Percentiles rank a stretch among this genome's conserved stretches.
Evolutionary conservation across 2,113 vertebrate species (phyloP).

Genomic region (Triplophysa rosa): DNA sequence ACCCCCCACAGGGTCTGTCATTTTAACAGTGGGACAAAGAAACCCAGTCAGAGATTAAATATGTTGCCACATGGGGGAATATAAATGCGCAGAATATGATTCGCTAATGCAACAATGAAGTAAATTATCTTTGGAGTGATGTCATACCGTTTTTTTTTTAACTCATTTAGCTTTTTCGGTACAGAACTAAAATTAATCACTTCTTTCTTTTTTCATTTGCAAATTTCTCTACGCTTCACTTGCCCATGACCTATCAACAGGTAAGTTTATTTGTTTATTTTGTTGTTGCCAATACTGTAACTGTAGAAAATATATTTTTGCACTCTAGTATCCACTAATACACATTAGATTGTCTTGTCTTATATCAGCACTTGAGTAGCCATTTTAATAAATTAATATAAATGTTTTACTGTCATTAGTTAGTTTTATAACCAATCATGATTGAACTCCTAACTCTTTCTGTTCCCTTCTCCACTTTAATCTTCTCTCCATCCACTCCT

Average conservation of each 20-base stretch:
- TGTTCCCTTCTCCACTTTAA: not conserved
- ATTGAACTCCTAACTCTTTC: slow-evolving; percentile 2
- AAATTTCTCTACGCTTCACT: not conserved
- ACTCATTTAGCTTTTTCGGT: no score
- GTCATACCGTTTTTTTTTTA: not conserved
- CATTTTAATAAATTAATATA: slow-evolving; percentile 2
- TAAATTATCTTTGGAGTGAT: slow-evolving; percentile 23
- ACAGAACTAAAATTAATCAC: not conserved
- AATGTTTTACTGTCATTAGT: slow-evolving; percentile 13
- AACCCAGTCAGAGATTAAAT: slow-evolving; percentile 30
- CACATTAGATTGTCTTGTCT: not conserved
- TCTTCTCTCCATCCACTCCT: slow-evolving; percentile 47
- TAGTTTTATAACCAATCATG: not conserved
- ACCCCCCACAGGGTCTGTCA: slow-evolving; percentile 2
- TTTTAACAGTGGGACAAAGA: not conserved
- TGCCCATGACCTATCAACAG: slow-evolving; percentile 38
- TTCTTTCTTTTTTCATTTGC: not conserved
- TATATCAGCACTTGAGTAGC: not conserved
- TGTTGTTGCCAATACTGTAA: slow-evolving; percentile 1
- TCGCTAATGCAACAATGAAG: slow-evolving; percentile 24
- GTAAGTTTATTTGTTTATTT: slow-evolving; percentile 34
- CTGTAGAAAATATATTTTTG: not conserved
- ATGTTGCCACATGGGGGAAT: slow-evolving; percentile 11
- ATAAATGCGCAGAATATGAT: slow-evolving; percentile 1
- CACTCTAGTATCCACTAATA: not conserved